phyloP scores from a whole-genome alignment of 2,888 invertebrate genomes.

The Octonoba sinensis region DNA sequence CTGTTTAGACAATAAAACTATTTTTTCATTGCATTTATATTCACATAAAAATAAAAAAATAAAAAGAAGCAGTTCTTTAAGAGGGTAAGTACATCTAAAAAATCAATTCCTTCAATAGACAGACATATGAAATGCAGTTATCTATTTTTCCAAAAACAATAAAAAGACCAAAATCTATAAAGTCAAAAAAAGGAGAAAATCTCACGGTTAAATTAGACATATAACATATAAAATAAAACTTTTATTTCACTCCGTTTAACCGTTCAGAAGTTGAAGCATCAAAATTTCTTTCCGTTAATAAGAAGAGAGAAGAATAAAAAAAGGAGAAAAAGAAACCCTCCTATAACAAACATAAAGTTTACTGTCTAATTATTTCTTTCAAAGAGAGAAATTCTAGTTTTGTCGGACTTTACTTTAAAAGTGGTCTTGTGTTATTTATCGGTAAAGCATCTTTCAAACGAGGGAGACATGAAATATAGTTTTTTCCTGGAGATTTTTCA shows the following conservation, averaged over 20 bases:
- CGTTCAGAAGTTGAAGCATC: not conserved
- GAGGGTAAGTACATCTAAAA: too few species aligned
- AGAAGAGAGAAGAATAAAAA: not conserved
- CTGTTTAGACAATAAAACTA: too few species aligned
- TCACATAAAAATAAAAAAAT: too few species aligned
- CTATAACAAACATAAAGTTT: slow-evolving; percentile 12
- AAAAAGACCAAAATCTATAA: too few species aligned
- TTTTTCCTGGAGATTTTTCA: slow-evolving; percentile 22
- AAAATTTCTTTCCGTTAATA: not conserved
- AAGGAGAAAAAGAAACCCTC: not conserved
- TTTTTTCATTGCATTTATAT: too few species aligned
- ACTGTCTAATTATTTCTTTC: slow-evolving; percentile 37
- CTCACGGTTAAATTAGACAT: not conserved
- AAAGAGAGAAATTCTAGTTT: slow-evolving; percentile 23
- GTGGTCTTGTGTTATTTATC: slow-evolving; percentile 42
- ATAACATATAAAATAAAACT: not conserved
- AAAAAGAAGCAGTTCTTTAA: too few species aligned
- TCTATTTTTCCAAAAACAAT: too few species aligned
- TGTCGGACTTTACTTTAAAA: slow-evolving; percentile 11
- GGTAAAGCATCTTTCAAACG: slow-evolving; percentile 1
- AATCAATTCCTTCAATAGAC: too few species aligned
- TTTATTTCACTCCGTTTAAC: not conserved
- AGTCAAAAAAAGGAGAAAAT: not conserved
- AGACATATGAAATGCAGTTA: too few species aligned
- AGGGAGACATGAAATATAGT: slow-evolving; percentile 35